Evolutionary conservation across 2,113 vertebrate genomes (phyloP).

Genomic region (Lichenostomus cassidix): DNA sequence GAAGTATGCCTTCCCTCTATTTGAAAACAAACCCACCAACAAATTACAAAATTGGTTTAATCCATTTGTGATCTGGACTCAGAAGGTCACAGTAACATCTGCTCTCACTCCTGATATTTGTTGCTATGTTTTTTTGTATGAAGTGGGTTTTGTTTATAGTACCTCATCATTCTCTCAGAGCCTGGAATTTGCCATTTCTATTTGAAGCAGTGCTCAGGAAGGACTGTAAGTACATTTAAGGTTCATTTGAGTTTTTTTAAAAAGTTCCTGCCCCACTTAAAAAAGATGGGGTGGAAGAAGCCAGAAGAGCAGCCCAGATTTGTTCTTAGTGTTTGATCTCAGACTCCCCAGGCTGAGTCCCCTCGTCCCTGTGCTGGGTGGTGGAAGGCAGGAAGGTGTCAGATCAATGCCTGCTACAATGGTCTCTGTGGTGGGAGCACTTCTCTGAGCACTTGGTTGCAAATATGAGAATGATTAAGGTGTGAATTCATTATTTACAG

Average conservation of each 20-base stretch:
- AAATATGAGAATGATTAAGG: neutral
- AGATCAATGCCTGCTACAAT: neutral
- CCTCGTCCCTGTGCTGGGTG: neutral
- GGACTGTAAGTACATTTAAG: neutral
- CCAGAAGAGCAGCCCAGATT: neutral
- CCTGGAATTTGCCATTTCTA: neutral
- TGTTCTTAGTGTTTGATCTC: neutral
- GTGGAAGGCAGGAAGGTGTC: neutral
- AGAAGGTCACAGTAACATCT: neutral
- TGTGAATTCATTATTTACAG: neutral
- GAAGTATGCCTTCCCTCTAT: neutral
- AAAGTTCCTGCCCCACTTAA: neutral
- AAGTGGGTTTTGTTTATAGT: neutral
- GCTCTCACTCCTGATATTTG: neutral
- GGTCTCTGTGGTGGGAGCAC: neutral
- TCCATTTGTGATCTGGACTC: neutral
- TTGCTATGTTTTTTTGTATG: neutral
- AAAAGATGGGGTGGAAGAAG: rapidly evolving
- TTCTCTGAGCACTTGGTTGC: neutral
- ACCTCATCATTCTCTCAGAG: neutral
- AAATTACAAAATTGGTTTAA: neutral
- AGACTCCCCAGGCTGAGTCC: neutral
- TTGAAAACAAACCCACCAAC: neutral
- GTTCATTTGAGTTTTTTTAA: neutral
- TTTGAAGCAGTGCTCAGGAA: neutral